phyloP scores from a whole-genome alignment of 2,113 vertebrate genomes.

The Macrotis lagotis region DNA sequence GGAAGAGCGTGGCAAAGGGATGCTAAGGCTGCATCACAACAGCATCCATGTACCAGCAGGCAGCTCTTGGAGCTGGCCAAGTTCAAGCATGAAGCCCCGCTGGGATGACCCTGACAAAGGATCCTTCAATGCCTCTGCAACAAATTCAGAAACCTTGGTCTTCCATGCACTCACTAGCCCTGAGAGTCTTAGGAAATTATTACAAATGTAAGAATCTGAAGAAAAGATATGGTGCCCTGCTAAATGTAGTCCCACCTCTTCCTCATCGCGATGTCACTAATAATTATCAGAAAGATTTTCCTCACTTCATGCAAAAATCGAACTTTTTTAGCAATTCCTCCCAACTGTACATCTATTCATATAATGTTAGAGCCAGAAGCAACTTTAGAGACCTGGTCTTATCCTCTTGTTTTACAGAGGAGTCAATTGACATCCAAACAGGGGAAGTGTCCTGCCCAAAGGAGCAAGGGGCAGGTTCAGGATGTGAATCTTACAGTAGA shows the following conservation, averaged over 20 bases:
- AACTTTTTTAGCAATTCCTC: neutral
- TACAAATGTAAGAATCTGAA: too few species aligned
- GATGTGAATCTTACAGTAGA: neutral
- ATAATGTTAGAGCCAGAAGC: neutral
- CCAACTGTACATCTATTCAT: neutral
- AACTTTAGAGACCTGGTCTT: neutral
- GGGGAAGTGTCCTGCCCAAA: neutral
- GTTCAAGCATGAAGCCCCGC: neutral
- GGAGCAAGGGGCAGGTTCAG: neutral
- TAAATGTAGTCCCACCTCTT: neutral
- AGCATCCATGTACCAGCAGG: neutral
- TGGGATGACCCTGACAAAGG: neutral
- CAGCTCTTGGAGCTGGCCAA: neutral
- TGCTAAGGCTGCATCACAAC: neutral
- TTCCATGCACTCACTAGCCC: neutral
- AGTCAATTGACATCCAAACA: neutral
- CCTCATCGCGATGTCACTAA: neutral
- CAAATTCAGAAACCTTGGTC: too few species aligned
- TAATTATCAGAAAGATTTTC: neutral
- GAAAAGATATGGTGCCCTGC: neutral
- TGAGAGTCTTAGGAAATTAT: too few species aligned
- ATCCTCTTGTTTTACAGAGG: neutral
- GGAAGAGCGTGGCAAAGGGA: neutral
- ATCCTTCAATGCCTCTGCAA: too few species aligned
- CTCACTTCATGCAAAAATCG: neutral